Evolutionary conservation across 2,113 vertebrate species (phyloP), one percentile per base, ranked within the genome.

Genomic region (Manacus vitellinus): DNA sequence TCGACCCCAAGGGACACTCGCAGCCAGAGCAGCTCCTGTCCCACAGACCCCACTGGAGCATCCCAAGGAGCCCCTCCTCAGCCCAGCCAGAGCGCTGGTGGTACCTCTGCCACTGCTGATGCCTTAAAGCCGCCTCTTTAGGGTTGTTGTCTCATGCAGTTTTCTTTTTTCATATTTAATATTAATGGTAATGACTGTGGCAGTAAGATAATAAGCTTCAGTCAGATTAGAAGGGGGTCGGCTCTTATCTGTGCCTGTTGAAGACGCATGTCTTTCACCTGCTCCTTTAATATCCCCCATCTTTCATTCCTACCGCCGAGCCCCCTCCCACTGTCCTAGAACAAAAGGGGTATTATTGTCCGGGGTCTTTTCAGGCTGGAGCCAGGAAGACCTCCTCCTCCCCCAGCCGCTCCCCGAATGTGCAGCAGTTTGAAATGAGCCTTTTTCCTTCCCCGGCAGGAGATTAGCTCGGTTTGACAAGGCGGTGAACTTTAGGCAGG

Each of bases 141-240:
- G 74, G 96, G 92, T 97, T 97, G 98, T 97, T 97, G 97, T 96
- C 96, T 95, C 94, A 52, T 23, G 93, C 97, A 58, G 92, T 95
- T 92, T 93, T 91, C 89, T 95, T 96, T 97, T 94, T 95, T 89
- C 37, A 94, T 97, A 97, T 98, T 98, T 98, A 98, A 98, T 98
- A 98, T 98, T 98, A 98, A 98, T 98, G 97, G 98, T 98, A 98
- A 98, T 98, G 98, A 98, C 97, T 98, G 98, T 97, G 97, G 98
- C 96, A 92, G 98, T 97, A 97, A 98, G 98, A 98, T 98, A 99
- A 98, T 98, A 97, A 98, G 97, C 97, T 97, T 96, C 97, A 95
- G 98, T 97, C 98, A 98, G 98, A 98, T 98, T 98, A 98, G 98
- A 98, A 98, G 98, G 98, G 97, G 97, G 98, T 98, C 89, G 97